These are phyloP conservation scores for Cheilosia variabilis DNA, from an alignment of 2,888 invertebrate species.

Conservation along the genomic window DNA sequence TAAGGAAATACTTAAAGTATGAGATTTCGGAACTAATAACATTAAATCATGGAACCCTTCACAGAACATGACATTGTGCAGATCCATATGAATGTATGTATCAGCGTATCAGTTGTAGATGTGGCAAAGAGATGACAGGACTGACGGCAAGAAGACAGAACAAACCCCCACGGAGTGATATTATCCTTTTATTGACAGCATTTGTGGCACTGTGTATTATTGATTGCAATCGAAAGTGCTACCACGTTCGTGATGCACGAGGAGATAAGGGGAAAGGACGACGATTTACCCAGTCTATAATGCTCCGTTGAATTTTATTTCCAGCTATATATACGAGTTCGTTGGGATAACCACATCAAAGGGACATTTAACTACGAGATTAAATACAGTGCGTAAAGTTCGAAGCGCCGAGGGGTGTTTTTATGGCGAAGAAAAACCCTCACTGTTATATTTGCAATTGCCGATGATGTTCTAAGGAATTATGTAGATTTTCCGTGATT, in stretches of 20 bases:
- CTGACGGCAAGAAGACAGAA: slow-evolving; percentile 13
- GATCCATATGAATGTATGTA: not conserved
- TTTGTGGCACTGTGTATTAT: slow-evolving; percentile 67
- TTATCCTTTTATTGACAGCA: slow-evolving; percentile 72
- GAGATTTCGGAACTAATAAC: slow-evolving; percentile 66
- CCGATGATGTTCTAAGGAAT: slow-evolving; percentile 10
- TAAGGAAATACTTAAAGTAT: slow-evolving; percentile 62
- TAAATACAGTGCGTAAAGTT: slow-evolving; percentile 40
- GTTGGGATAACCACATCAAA: slow-evolving; percentile 68
- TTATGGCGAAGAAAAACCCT: slow-evolving; percentile 11
- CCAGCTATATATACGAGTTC: slow-evolving; percentile 26
- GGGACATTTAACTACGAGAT: slow-evolving; percentile 60
- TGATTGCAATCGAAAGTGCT: slow-evolving; percentile 71
- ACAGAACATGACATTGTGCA: not conserved
- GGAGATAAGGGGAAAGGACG: slow-evolving; percentile 40
- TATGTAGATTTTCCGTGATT: slow-evolving; percentile 10
- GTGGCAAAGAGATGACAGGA: slow-evolving; percentile 58
- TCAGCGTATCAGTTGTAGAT: slow-evolving; percentile 57
- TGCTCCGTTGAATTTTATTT: slow-evolving; percentile 60
- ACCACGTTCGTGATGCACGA: slow-evolving; percentile 15
- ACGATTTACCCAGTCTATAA: slow-evolving; percentile 57
- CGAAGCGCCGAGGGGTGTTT: slow-evolving; percentile 1
- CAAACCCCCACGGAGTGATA: slow-evolving; percentile 61
- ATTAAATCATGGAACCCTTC: slow-evolving; percentile 69
- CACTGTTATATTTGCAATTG: slow-evolving; percentile 10